Conservation (phyloP, 2,797 vertebrate genomes). For the Diglossa cyanea region DNA sequence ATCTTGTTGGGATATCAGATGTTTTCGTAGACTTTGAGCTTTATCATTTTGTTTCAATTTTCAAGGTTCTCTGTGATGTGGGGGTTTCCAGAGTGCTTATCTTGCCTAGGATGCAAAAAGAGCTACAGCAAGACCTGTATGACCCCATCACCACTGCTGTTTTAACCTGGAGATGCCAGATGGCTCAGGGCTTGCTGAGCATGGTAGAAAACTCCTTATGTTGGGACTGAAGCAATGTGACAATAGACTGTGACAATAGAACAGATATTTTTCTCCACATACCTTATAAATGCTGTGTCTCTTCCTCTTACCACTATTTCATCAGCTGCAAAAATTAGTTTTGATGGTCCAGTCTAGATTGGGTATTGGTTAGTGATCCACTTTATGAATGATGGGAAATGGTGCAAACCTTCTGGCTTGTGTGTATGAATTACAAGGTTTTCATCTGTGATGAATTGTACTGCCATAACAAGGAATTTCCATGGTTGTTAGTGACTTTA, state of each 20-base stretch:
- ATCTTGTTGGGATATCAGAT: background rate
- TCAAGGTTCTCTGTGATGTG: background rate
- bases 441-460: background rate
- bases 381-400: background rate
- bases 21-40: background rate
- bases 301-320: background rate
- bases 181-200: background rate
- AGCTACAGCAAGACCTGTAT: background rate
- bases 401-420: background rate
- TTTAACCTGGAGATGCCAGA: background rate
- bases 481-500: background rate
- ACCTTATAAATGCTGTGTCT: background rate
- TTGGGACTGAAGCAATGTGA: background rate
- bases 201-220: background rate
- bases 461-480: background rate
- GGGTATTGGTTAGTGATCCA: background rate
- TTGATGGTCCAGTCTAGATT: background rate
- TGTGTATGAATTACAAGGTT: background rate
- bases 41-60: background rate
- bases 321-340: background rate
- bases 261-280: background rate
- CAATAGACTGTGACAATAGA: background rate
- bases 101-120: background rate
- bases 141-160: background rate
- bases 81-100: background rate